Conservation (phyloP, 2,888 invertebrate species). For the Polydrusus tereticollis region DNA sequence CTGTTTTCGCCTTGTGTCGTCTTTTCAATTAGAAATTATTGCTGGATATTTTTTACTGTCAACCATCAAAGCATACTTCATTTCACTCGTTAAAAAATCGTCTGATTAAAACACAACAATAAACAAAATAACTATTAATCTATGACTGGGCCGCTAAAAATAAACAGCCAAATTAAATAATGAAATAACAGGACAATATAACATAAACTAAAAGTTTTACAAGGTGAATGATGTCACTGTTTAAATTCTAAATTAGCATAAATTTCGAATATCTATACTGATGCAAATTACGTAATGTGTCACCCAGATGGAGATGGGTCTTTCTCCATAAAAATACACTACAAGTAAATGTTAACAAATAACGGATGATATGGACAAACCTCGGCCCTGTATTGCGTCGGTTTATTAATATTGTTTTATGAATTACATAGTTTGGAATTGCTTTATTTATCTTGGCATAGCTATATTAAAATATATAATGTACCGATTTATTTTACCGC, state of each 20-base stretch:
- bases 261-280: slow-evolving; percentile 14
- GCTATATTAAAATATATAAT: no score
- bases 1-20: no score
- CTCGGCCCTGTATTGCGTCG: no score
- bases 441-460: no score
- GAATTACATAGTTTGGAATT: no score
- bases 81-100: no score
- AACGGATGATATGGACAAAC: no score
- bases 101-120: not conserved
- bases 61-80: no score
- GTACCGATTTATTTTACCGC: not conserved
- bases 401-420: no score
- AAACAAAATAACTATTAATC: slow-evolving; percentile 10
- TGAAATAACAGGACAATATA: slow-evolving; percentile 6
- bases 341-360: not conserved
- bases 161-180: slow-evolving; percentile 17
- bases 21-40: no score
- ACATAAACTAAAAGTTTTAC: slow-evolving; percentile 9
- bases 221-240: slow-evolving; percentile 47
- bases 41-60: no score
- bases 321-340: not conserved
- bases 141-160: slow-evolving; percentile 15
- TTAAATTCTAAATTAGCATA: slow-evolving; percentile 34
- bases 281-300: slow-evolving; percentile 14
- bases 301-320: not conserved